Evolutionary conservation across 1,140 invertebrate genomes (phyloP).

Genomic region (Stegodyphus dumicola): DNA sequence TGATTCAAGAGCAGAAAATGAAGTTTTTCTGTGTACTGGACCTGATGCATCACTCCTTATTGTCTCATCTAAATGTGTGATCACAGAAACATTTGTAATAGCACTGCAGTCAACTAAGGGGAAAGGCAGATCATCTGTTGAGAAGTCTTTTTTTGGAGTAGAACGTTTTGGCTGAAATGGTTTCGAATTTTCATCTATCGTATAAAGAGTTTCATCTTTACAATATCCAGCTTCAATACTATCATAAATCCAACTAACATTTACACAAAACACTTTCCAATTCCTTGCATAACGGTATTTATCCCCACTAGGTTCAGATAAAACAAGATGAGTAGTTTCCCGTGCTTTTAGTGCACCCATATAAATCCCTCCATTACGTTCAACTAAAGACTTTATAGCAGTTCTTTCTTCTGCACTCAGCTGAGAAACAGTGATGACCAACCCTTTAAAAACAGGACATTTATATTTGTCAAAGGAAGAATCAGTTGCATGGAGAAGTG

Average conservation of each 20-base stretch:
- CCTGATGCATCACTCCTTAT: slow-evolving; percentile 40
- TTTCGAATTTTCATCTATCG: slow-evolving; percentile 13
- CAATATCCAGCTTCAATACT: slow-evolving; percentile 80
- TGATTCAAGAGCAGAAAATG: slow-evolving; percentile 32
- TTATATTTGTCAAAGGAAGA: slow-evolving; percentile 75
- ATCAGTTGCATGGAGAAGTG: slow-evolving; percentile 76
- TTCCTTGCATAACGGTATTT: slow-evolving; percentile 84
- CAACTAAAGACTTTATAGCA: slow-evolving; percentile 78
- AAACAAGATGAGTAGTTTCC: slow-evolving; percentile 72
- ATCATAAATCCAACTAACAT: slow-evolving; percentile 81
- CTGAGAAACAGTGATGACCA: slow-evolving; percentile 83
- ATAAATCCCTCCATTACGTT: slow-evolving; percentile 76
- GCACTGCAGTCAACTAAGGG: slow-evolving; percentile 63
- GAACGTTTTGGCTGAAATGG: slow-evolving; percentile 66
- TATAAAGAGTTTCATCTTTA: slow-evolving; percentile 76
- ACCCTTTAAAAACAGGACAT: slow-evolving; percentile 83
- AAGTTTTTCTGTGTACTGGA: slow-evolving; percentile 45
- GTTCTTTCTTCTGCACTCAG: slow-evolving; percentile 76
- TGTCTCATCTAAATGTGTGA: slow-evolving; percentile 65
- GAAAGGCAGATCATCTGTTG: slow-evolving; percentile 70
- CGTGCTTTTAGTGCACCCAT: slow-evolving; percentile 70
- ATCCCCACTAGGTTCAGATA: slow-evolving; percentile 75
- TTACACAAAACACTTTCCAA: slow-evolving; percentile 80
- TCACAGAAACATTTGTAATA: slow-evolving; percentile 21
- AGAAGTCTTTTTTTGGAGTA: slow-evolving; percentile 71